Base-by-base conservation (phyloP, 2,797 vertebrate species). In the Poeciliopsis gracilis region DNA sequence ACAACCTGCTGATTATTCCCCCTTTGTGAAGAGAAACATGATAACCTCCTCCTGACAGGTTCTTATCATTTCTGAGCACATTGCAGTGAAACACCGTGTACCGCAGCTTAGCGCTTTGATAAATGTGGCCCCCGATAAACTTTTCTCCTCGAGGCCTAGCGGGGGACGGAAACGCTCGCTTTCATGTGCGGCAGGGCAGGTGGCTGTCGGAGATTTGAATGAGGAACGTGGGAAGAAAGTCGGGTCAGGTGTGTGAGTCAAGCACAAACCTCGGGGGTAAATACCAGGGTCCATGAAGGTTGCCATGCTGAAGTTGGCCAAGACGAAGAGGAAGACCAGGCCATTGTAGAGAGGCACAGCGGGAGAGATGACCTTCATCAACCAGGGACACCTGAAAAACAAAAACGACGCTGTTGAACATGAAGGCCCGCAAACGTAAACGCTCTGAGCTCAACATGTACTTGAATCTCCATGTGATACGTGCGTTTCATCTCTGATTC, bases 221-320 rank as follows among this genome's bases (percentile, higher is more conserved):
- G 77, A 57, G 6, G 76, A 30, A 72, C 66, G 20, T 1, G 0
- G 38, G 5, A 70, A 59, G n/a, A 66, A 11, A 41, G 23, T 4
- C 43, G 30, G 25, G 23, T 33, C 33, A 46, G 3, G 70, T 28
- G n/a, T 59, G 55, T 10, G 51, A 53, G 51, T 53, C 25, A 23
- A 1, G 53, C 49, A 89, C 92, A 47, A 75, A 94, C 93, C 98
- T 98, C 97, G 94, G 90, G 98, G 98, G 92, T 99, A 99, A 84
- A 99, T 95, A 23, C 98, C 98, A 18, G 98, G 98, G 93, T 99
- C 98, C 98, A 99, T 99, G 95, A 99, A 99, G 83, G 98, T 99
- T 49, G 98, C 98, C 98, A 99, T 98, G 95, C 98, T 97, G 96
- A 99, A 99, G 93, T 99, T 99, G 95, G 98, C 98, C 95, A 99